These are phyloP conservation scores for Leptinotarsa undecemlineata DNA, from an alignment of 1,140 invertebrate species.

Conservation along the genomic window DNA sequence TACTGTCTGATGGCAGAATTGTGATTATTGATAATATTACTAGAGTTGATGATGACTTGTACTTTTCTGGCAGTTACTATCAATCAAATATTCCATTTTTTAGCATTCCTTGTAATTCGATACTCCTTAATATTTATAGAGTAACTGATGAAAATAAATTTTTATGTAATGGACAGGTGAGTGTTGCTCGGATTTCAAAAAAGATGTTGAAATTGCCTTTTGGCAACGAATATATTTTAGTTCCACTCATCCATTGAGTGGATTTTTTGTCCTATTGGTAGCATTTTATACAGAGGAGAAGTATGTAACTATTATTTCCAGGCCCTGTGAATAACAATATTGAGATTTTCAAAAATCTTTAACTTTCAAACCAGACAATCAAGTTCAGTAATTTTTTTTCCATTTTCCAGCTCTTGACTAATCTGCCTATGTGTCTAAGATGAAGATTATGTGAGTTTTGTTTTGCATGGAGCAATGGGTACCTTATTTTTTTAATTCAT, in stretches of 20 bases:
- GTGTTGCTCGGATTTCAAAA: background rate
- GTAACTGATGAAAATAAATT: background rate
- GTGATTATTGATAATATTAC: background rate
- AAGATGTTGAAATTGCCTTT: constrained; percentile 2
- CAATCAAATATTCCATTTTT: background rate
- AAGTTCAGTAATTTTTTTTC: background rate
- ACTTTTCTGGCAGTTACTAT: background rate
- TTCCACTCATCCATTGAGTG: background rate
- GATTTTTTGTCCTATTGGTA: background rate
- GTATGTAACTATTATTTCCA: constrained; percentile 1
- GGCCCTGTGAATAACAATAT: background rate
- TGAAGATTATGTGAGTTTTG: constrained; percentile 4
- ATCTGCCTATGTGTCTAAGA: background rate
- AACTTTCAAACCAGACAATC: background rate
- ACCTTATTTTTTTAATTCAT: background rate
- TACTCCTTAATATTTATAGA: background rate
- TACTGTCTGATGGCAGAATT: background rate
- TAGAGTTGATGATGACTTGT: background rate
- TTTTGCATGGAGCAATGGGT: background rate
- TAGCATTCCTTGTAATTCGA: constrained; percentile 2
- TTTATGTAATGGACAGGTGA: background rate
- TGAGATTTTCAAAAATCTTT: background rate
- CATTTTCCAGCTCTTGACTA: too few species aligned
- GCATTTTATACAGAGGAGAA: constrained; percentile 1
- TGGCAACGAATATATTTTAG: background rate